A percentile compares a stretch with the other conserved stretches of the same genome.
phyloP scores from a whole-genome alignment of 2,797 vertebrate species.

The Lithobates pipiens region DNA sequence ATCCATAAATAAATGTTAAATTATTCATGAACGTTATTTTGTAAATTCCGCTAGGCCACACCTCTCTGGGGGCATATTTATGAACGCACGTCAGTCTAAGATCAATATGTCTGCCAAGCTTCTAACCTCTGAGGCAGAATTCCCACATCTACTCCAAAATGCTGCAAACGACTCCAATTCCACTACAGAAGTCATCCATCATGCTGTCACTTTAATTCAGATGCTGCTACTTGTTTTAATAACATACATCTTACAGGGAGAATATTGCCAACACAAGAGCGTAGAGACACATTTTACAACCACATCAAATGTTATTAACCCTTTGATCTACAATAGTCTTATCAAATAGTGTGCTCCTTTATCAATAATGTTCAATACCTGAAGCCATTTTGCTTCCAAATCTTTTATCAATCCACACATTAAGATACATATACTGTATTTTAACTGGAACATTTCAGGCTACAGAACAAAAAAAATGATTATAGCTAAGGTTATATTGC shows the following conservation, averaged over 20 bases:
- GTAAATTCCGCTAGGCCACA: constrained; percentile 84
- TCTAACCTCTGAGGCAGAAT: constrained; percentile 81
- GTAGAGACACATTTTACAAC: constrained; percentile 84
- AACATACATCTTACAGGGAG: constrained; percentile 90
- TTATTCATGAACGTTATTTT: constrained; percentile 97
- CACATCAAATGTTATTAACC: constrained; percentile 87
- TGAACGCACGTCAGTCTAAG: constrained; percentile 76
- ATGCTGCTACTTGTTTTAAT: constrained; percentile 93
- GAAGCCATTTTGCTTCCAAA: constrained; percentile 68
- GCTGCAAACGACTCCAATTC: constrained; percentile 84
- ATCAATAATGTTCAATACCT: constrained; percentile 78
- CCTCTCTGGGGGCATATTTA: constrained; percentile 87
- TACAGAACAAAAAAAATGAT: constrained; percentile 78
- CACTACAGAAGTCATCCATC: constrained; percentile 88
- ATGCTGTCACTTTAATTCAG: constrained; percentile 94
- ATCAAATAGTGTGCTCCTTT: constrained; percentile 67
- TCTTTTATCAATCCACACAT: constrained; percentile 75
- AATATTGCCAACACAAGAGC: constrained; percentile 88
- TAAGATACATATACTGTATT: constrained; percentile 71
- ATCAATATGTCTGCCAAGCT: constrained; percentile 88
- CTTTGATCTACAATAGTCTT: constrained; percentile 79
- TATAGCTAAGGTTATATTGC: constrained; percentile 82
- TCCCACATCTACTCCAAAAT: constrained; percentile 83
- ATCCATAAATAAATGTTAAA: constrained; percentile 88
- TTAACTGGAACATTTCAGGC: constrained; percentile 69